Base-by-base conservation (phyloP, 2,113 vertebrate species). In the Chamaea fasciata region DNA sequence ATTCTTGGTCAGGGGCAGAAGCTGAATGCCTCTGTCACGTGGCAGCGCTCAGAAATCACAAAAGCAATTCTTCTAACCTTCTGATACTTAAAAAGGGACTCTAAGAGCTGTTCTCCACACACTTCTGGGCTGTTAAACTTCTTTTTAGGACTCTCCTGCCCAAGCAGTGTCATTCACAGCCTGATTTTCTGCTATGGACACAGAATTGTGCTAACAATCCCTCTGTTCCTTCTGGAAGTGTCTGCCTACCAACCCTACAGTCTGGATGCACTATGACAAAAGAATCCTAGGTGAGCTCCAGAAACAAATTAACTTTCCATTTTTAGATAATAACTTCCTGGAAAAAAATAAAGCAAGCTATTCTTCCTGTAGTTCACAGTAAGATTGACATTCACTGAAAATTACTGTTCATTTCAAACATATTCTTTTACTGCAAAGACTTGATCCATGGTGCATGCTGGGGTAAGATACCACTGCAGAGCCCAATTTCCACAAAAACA, bases 241-340 rank as follows among this genome's bases (percentile, higher is more conserved):
- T 68, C 50, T 97, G 65, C 67, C 77, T 88, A 62, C 57, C 26
- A 50, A 26, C 26, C 80, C 47, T 27, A 24, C 19, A 80, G 75
- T 50, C 85, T 65, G 70, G 82, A 59, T 86, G 71, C 63, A 73
- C 57, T 31, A 59, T 31, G 68, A 56, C 28, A 83, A 46, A 79
- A 95, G 76, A 94, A 94, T 74, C 59, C 70, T 90, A 74, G 68
- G 81, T 70, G 22, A 42, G 79, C 50, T 96, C 78, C 73, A 64
- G 37, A 89, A 95, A 93, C 86, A 94, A 96, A 86, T 89, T 82
- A 91, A 50, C 50, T 75, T 82, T 91, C 56, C 44, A 68, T 86
- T 83, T 84, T 91, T 87, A 90, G 69, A 79, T 83, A 91, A 75
- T 37, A 87, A 68, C 67, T 77, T 96, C 56, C 64, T 89, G 55